These are phyloP conservation scores for Oeneis ivallda DNA, from an alignment of 2,888 invertebrate species.

Conservation along the genomic window DNA sequence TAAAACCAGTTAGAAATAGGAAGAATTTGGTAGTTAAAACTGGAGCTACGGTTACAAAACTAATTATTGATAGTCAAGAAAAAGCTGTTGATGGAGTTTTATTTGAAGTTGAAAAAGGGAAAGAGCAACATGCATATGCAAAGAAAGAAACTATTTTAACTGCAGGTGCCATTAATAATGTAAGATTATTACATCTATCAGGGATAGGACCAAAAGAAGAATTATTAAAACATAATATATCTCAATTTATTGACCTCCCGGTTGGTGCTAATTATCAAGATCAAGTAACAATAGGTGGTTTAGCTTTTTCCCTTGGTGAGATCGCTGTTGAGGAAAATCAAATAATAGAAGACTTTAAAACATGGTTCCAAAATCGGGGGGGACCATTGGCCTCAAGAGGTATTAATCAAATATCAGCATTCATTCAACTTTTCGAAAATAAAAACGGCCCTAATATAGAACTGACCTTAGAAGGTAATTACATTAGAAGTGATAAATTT, in stretches of 20 bases:
- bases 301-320: constrained; percentile 66
- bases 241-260: constrained; percentile 60
- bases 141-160: constrained; percentile 72
- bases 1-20: constrained; percentile 67
- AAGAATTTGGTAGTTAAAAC: constrained; percentile 68
- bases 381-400: constrained; percentile 73
- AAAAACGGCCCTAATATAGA: constrained; percentile 73
- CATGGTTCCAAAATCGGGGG: constrained; percentile 68
- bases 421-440: constrained; percentile 70
- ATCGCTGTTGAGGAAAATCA: constrained; percentile 59
- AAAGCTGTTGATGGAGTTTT: constrained; percentile 67
- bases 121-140: constrained; percentile 66
- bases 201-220: constrained; percentile 69
- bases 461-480: constrained; percentile 70
- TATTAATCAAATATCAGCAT: constrained; percentile 73
- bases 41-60: constrained; percentile 68
- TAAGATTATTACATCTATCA: constrained; percentile 67
- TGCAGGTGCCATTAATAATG: constrained; percentile 74
- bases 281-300: constrained; percentile 72
- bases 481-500: constrained; percentile 73
- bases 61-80: constrained; percentile 66
- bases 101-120: constrained; percentile 70
- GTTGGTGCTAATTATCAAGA: constrained; percentile 74
- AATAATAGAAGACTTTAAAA: constrained; percentile 70
- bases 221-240: constrained; percentile 65